Conservation (phyloP, 2,797 vertebrate species). For the Myripristis jacobus region DNA sequence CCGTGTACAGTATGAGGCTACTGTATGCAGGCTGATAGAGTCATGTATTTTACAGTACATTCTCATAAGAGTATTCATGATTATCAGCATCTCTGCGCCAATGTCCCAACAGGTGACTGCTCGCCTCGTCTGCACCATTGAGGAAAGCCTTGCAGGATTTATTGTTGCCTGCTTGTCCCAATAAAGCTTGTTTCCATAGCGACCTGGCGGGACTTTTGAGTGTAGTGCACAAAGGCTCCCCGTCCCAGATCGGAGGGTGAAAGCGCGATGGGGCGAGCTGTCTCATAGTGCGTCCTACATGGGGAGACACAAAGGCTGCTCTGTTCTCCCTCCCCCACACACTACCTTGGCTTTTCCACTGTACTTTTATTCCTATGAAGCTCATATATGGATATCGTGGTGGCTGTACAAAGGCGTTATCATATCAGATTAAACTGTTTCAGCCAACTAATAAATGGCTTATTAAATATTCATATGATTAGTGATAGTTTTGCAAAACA, state of each 20-base stretch:
- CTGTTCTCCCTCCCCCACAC: conserved; percentile 49
- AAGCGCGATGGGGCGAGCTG: not conserved
- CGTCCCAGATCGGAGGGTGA: conserved; percentile 69
- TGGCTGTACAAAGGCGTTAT: no score
- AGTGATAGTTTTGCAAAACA: no score
- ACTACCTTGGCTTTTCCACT: conserved; percentile 13
- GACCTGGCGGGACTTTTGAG: conserved; percentile 70
- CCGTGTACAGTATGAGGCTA: no score
- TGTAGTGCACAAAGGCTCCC: conserved; percentile 80
- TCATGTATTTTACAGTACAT: not conserved
- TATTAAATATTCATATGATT: no score
- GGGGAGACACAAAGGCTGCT: conserved; percentile 66
- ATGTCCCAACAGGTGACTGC: no score
- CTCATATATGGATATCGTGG: no score
- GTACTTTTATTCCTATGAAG: no score
- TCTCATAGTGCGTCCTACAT: conserved; percentile 48
- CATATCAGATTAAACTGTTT: no score
- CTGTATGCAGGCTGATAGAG: no score
- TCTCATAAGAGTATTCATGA: not conserved
- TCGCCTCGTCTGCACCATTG: not conserved
- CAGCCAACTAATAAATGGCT: no score
- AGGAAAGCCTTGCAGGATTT: not conserved
- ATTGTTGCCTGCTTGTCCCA: conserved; percentile 56
- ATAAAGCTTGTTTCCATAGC: conserved; percentile 80
- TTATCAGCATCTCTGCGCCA: not conserved